Percentiles rank a stretch among this genome's conserved stretches.
These are phyloP conservation scores for Trichoplusia ni DNA, from an alignment of 1,140 invertebrate genomes.

Conservation along the genomic window DNA sequence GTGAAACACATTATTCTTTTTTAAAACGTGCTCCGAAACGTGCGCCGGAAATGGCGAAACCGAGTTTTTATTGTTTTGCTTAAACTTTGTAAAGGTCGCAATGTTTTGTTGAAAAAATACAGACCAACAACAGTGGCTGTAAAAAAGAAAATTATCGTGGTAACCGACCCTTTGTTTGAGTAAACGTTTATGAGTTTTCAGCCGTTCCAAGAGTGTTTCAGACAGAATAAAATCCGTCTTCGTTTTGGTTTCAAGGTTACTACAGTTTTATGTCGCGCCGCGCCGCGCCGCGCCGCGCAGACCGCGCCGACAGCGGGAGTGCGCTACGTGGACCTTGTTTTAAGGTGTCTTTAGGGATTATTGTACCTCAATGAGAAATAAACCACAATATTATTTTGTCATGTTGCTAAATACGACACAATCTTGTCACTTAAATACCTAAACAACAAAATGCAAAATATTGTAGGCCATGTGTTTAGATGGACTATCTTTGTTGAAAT, in stretches of 20 bases:
- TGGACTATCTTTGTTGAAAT: too few species aligned
- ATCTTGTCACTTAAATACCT: too few species aligned
- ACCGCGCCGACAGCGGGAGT: too few species aligned
- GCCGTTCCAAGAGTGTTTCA: constrained; percentile 4
- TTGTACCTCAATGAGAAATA: too few species aligned
- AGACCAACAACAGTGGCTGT: constrained; percentile 14
- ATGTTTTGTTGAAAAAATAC: constrained; percentile 24
- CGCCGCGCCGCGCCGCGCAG: too few species aligned
- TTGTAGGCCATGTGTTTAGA: too few species aligned
- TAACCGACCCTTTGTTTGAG: constrained; percentile 20
- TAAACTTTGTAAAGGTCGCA: constrained; percentile 23
- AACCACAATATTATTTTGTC: too few species aligned
- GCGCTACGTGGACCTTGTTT: too few species aligned
- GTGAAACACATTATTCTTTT: constrained; percentile 18
- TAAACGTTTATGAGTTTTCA: constrained; percentile 22
- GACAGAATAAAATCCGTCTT: constrained; percentile 4
- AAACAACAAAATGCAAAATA: too few species aligned
- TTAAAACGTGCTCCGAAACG: constrained; percentile 1
- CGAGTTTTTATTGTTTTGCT: constrained; percentile 21
- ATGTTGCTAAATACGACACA: too few species aligned
- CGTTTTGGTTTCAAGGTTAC: constrained; percentile 11
- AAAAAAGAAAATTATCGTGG: constrained; percentile 24
- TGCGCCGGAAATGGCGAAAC: constrained; percentile 16
- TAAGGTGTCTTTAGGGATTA: too few species aligned
- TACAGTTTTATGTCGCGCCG: too few species aligned